Evolutionary conservation across 2,797 vertebrate species (phyloP), one percentile per base, ranked within the genome.

Genomic region (Chloroceryle inda): DNA sequence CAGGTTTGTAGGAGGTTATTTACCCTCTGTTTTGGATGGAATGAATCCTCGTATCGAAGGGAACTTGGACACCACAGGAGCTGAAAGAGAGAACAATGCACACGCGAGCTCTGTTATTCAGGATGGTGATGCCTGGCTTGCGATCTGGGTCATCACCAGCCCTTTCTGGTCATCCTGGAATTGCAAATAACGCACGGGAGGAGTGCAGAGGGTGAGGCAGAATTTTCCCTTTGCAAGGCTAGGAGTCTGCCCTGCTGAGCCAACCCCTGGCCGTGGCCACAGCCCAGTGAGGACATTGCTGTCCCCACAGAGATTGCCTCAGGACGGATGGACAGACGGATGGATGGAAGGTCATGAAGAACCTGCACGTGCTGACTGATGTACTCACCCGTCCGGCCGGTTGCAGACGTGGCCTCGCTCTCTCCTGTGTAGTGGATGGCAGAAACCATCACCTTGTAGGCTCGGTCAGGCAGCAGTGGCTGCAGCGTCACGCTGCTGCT

Each of bases 401-500:
- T 98, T 6, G 98, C 96, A 23, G 99, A 97, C 0, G 91, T 96
- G 15, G 98, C 98, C 81, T 98, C 96, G 0, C 99, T 99, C 77
- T 99, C 99, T 64, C 98, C 98, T 11, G 95, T 98, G 78, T 97
- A 96, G 56, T 99, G 99, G 96, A 99, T 94, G 0, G 99, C 99
- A 2, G 99, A 99, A 87, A 99, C 96, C 31, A 97, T 96, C 94
- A 99, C 96, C 61, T 96, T 98, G 98, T 99, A 99, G 13, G 98
- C 98, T 55, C 99, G 98, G 29, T 99, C 99, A 2, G 99, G 98
- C 89, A 98, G 98, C 56, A 99, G 92, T 0, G 98, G 95, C 88
- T 98, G 97, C 11, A 99, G 98, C 44, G 96, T 95, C 86, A 98
- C 96, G 0, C 80, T 97, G 94, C 96, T 98, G 68, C 98, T 98